Evolutionary conservation across 2,113 vertebrate species (phyloP), one percentile per base, ranked within the genome.

Genomic region (Merops nubicus): DNA sequence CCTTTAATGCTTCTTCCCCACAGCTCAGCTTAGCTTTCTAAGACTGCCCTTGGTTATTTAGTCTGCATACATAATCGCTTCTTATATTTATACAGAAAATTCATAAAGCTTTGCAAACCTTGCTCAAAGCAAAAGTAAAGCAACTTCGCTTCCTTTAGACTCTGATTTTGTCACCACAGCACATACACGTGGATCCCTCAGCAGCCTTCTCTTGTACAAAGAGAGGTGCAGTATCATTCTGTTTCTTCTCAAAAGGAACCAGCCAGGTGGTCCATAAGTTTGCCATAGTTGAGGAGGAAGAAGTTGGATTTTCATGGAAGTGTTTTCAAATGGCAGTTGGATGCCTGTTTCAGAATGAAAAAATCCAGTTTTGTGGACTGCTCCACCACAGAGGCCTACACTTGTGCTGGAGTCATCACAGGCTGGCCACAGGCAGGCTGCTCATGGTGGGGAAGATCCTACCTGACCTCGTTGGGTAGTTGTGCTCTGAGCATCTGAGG

Each of bases 311-410:
- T 85, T 72, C 63, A 33, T 5, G 0, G 4, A 45, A 43, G 36
- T 34, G 22, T 65, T 89, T 89, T 75, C 54, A 36, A 21, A 0
- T 2, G 12, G 53, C 26, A n/a, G 0, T 26, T 22, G 34, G 29
- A 28, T 7, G 12, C 16, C 11, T 43, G 7, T 56, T 68, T 73
- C 42, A 29, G 16, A n/a, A 38, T 25, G 56, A 50, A 40, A 53
- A 83, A 29, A 13, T 2, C 6, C 15, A 5, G 4, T 29, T 74
- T 42, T 7, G 2, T 2, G 9, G 28, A 4, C 14, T 1, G 0
- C 14, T 64, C 51, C 29, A 6, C 17, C 11, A 0, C 1, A 3
- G 75, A 9, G 0, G 12, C 22, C 7, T 9, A 2, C 6, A 1
- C 62, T 36, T 6, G 21, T 28, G 57, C 51, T 43, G 64, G 38